Evolutionary conservation across 1,140 invertebrate species (phyloP).

Genomic region (Drosophila triauraria): DNA sequence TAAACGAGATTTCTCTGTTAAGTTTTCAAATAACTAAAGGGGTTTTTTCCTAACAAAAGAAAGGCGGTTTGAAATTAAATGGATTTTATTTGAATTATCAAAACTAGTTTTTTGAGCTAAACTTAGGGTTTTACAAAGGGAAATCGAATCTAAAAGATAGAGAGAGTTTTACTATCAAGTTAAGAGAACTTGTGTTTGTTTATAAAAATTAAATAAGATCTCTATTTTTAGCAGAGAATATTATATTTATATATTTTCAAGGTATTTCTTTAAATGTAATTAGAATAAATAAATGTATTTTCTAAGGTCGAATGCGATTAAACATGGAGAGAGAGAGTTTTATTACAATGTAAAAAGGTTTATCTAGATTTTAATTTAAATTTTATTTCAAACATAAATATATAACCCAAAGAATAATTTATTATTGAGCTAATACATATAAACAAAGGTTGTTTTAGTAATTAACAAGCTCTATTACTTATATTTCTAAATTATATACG

Average conservation of each 20-base stretch:
- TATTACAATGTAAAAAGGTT: neutral
- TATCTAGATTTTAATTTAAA: too few relatives aligned
- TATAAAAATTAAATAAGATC: neutral
- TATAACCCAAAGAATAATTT: too few relatives aligned
- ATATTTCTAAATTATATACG: too few relatives aligned
- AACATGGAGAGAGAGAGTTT: neutral
- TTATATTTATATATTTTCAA: too few relatives aligned
- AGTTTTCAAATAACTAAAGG: constrained; percentile 1
- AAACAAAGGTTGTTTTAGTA: too few relatives aligned
- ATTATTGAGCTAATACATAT: too few relatives aligned
- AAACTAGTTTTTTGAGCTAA: constrained; percentile 21
- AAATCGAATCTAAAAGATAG: constrained; percentile 8
- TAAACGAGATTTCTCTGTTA: constrained; percentile 20
- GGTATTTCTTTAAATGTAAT: too few relatives aligned
- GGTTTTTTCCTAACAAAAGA: constrained; percentile 7
- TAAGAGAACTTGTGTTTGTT: neutral
- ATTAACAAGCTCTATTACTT: too few relatives aligned
- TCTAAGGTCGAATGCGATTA: too few relatives aligned
- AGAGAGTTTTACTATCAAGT: neutral
- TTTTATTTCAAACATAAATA: too few relatives aligned
- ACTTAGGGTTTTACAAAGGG: neutral
- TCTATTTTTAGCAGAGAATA: neutral
- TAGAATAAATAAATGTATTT: too few relatives aligned
- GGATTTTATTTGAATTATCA: neutral
- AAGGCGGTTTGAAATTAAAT: neutral